Percentiles rank a stretch among this genome's conserved stretches.
These are phyloP conservation scores for Bombus affinis DNA, from an alignment of 1,140 invertebrate species.

Conservation along the genomic window DNA sequence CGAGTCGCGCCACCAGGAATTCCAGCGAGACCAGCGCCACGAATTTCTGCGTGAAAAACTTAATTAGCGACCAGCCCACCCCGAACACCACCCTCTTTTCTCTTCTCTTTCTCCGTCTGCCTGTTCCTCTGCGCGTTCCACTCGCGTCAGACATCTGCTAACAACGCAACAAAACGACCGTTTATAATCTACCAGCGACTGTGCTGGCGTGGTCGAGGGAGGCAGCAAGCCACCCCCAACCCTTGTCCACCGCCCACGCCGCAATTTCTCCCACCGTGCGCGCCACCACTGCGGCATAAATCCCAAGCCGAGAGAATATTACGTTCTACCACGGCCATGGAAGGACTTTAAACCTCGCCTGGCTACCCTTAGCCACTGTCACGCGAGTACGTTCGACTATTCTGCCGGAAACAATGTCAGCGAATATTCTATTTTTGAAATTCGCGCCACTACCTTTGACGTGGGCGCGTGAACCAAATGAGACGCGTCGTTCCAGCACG, in stretches of 20 bases:
- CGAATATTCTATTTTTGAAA: not conserved
- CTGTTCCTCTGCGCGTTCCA: not conserved
- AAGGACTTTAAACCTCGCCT: conserved; percentile 49
- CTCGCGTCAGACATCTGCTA: conserved; percentile 59
- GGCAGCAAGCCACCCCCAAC: not conserved
- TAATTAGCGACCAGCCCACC: conserved; percentile 57
- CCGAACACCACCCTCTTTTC: too few species aligned
- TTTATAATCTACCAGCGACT: conserved; percentile 62
- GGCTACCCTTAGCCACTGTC: not conserved
- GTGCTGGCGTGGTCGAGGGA: conserved; percentile 8
- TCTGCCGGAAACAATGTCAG: too few species aligned
- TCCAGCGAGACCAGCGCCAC: not conserved
- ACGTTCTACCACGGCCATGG: conserved; percentile 29
- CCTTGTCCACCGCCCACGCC: not conserved
- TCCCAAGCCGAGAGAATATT: conserved; percentile 63
- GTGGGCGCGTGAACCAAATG: rapidly evolving
- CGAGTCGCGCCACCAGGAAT: not conserved
- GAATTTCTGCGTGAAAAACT: conserved; percentile 59
- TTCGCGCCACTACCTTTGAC: too few species aligned
- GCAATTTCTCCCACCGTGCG: conserved; percentile 23
- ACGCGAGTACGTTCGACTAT: not conserved
- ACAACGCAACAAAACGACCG: conserved; percentile 68
- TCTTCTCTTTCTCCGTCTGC: not conserved
- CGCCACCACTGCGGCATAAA: conserved; percentile 56
- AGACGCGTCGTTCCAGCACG: too few species aligned